Conservation (phyloP, 2,113 vertebrate species). For the Lontra canadensis region DNA sequence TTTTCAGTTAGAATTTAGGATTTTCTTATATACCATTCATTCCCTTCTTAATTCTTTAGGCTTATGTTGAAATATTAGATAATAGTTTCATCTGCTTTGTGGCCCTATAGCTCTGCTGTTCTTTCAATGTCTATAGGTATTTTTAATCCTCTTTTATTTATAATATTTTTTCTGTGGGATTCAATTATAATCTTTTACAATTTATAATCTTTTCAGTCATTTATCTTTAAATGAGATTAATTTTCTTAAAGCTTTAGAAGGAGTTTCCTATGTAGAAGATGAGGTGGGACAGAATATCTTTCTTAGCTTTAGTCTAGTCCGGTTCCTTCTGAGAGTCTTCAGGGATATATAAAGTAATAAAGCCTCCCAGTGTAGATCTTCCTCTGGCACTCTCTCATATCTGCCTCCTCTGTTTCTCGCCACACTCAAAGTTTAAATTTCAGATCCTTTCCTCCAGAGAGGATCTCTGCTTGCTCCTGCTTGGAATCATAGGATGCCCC, state of each 20-base stretch:
- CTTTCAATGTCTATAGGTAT: not conserved
- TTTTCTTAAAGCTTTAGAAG: not conserved
- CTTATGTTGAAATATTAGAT: not conserved
- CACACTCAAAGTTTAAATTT: not conserved
- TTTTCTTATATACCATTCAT: not conserved
- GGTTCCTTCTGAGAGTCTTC: not conserved
- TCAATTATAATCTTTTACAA: not conserved
- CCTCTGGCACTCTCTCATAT: not conserved
- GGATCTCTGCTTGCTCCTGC: not conserved
- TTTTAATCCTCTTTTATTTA: not conserved
- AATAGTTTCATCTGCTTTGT: not conserved
- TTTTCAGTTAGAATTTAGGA: not conserved
- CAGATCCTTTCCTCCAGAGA: not conserved
- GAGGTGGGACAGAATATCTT: not conserved
- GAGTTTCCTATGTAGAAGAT: not conserved
- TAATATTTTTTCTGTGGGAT: not conserved
- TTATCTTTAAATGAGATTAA: not conserved
- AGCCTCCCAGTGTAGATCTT: not conserved
- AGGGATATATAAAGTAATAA: not conserved
- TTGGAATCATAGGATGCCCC: not conserved
- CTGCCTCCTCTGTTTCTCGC: not conserved
- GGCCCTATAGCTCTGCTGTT: not conserved
- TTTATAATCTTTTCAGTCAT: not conserved
- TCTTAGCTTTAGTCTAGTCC: not conserved
- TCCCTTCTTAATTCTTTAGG: not conserved